These are phyloP conservation scores for Siniperca chuatsi DNA, from an alignment of 2,113 vertebrate species.

Conservation along the genomic window DNA sequence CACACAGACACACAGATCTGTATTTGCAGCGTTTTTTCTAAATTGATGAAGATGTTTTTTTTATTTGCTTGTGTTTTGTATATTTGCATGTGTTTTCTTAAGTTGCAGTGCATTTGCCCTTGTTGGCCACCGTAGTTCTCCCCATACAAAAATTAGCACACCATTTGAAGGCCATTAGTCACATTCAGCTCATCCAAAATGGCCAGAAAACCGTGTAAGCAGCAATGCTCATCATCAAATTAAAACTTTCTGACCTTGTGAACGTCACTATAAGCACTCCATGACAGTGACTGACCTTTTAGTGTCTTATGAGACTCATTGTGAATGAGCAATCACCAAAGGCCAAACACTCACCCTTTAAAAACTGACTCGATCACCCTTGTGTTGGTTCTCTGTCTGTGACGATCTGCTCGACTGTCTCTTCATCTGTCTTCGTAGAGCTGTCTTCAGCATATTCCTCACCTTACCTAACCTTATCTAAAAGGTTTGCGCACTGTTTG, in stretches of 20 bases:
- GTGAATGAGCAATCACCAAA: constrained; percentile 22
- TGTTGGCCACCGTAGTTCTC: too few relatives aligned
- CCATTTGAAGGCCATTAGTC: constrained; percentile 27
- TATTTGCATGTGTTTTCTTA: too few relatives aligned
- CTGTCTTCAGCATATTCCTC: background rate
- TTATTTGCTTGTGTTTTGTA: too few relatives aligned
- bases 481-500: background rate
- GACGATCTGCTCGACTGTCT: background rate
- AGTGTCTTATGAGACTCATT: constrained; percentile 13
- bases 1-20: too few relatives aligned
- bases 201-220: constrained; percentile 32
- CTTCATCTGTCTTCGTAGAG: background rate
- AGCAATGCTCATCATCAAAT: constrained; percentile 4
- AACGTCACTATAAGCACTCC: constrained; percentile 12
- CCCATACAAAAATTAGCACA: background rate
- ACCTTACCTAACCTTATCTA: background rate
- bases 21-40: too few relatives aligned
- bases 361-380: background rate
- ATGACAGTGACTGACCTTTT: constrained; percentile 25
- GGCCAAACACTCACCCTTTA: constrained; percentile 10
- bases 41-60: too few relatives aligned
- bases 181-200: constrained; percentile 20
- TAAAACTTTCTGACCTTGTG: constrained; percentile 32
- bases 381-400: background rate
- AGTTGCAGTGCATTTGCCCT: too few relatives aligned